Evolutionary conservation across 1,140 invertebrate genomes (phyloP), one percentile per base, ranked within the genome.

Genomic region (Rhopalosiphum maidis): DNA sequence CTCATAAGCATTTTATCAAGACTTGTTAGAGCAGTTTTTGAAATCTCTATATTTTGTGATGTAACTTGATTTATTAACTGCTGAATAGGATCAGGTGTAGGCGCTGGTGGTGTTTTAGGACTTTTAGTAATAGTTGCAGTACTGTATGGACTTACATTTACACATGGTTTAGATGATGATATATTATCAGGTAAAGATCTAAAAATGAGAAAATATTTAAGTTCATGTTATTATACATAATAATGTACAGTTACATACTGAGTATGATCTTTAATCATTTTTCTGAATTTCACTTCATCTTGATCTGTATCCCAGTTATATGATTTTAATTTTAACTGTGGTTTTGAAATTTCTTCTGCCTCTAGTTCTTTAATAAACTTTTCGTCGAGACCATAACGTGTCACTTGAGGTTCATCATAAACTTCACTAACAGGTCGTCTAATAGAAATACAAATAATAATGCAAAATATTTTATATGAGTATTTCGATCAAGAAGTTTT

Each of bases 51-150:
- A 41, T 93, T 30, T 21, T 82, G 82, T 43, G 91, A 93, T 18
- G 91, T 54, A 15, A 93, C 77, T 93, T 93, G 91, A 85, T 86
- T 82, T 37, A 93, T 93, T 85, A 93, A 48, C 35, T 93, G 77
- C 25, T 93, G 68, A 93, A 93, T 86, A 86, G 91, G 48, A 85
- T 93, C 91, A 41, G 30, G 30, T 4, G 37, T 46, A 23, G 82
- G 35, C 0, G 77, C 6, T 86, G 82, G 18, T 55, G 48, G 6
- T 51, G 48, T 51, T 93, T 85, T 93, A n/a, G 91, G 90, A 92
- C 90, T 93, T 93, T 93, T 93, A 8, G 91, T 93, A 55, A 93
- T 93, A 35, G 91, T 93, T 22, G 91, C 91, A 54, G 91, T 93
- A 86, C 91, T 93, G 23, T 93, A 93, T n/a, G 91, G 91, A 22